These are phyloP conservation scores for Muricea muricata DNA, from an alignment of 92 coral and sea anemone species.

Conservation along the genomic window DNA sequence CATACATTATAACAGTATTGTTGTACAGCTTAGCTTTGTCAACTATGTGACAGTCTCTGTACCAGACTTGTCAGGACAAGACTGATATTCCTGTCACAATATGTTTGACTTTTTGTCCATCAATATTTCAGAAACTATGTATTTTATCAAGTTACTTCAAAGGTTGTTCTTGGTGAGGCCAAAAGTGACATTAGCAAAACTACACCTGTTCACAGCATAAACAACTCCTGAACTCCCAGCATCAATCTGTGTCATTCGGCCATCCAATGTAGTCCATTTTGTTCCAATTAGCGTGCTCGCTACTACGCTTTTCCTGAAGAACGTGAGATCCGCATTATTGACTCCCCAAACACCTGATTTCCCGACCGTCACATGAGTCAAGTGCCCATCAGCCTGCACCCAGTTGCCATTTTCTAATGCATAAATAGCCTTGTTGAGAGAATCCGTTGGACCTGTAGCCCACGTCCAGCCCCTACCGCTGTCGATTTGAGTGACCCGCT, in stretches of 20 bases:
- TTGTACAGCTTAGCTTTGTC: no score
- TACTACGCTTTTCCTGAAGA: not conserved
- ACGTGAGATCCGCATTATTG: not conserved
- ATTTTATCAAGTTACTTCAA: no score
- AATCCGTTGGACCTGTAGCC: not conserved
- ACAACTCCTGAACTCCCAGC: slow-evolving; percentile 23
- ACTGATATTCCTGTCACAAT: no score
- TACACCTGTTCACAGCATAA: slow-evolving; percentile 13
- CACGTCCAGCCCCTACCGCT: not conserved
- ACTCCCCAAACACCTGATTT: slow-evolving; percentile 10
- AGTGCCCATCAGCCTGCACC: not conserved
- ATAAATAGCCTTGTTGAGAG: not conserved
- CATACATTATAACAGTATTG: no score
- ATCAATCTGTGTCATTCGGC: not conserved
- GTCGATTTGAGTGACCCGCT: not conserved
- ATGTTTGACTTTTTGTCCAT: no score
- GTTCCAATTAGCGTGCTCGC: not conserved
- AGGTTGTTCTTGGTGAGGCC: no score
- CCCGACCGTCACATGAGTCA: slow-evolving; percentile 5
- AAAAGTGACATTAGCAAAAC: no score
- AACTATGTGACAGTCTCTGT: no score
- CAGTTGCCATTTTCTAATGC: not conserved
- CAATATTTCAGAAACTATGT: no score
- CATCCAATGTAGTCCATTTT: not conserved
- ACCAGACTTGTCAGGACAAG: no score